Evolutionary conservation across 2,113 vertebrate species (phyloP).

Genomic region (Pseudopodoces humilis): DNA sequence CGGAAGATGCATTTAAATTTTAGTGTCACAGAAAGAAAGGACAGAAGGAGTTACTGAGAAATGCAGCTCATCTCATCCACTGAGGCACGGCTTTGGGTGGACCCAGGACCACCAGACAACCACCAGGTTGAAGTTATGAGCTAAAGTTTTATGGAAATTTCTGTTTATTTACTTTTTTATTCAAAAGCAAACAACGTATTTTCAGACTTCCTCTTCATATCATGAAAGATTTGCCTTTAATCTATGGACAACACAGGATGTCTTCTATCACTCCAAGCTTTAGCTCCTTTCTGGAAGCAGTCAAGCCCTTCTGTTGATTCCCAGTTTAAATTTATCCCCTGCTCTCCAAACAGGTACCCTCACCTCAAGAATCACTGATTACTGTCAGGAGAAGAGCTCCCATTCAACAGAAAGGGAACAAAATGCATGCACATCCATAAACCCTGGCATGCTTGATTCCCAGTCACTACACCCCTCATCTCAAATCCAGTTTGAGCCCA

Average conservation of each 20-base stretch:
- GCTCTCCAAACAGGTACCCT: background rate
- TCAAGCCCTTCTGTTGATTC: background rate
- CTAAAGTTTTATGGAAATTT: background rate
- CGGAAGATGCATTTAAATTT: background rate
- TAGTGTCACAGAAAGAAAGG: background rate
- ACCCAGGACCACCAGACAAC: background rate
- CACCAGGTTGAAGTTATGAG: background rate
- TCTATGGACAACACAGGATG: background rate
- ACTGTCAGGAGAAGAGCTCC: background rate
- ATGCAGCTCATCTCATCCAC: background rate
- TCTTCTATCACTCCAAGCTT: background rate
- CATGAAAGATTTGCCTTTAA: background rate
- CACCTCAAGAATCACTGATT: background rate
- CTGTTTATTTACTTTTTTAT: background rate
- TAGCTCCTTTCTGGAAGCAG: background rate
- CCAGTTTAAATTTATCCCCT: background rate
- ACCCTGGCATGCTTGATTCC: background rate
- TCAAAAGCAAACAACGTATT: background rate
- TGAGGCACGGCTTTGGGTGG: background rate
- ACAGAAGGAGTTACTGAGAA: background rate
- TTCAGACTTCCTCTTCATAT: background rate
- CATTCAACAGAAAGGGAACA: background rate
- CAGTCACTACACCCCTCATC: background rate
- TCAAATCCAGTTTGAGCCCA: background rate
- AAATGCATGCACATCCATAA: background rate